Base-by-base conservation (phyloP, 2,113 vertebrate species). In the Poeciliopsis retropinna region DNA sequence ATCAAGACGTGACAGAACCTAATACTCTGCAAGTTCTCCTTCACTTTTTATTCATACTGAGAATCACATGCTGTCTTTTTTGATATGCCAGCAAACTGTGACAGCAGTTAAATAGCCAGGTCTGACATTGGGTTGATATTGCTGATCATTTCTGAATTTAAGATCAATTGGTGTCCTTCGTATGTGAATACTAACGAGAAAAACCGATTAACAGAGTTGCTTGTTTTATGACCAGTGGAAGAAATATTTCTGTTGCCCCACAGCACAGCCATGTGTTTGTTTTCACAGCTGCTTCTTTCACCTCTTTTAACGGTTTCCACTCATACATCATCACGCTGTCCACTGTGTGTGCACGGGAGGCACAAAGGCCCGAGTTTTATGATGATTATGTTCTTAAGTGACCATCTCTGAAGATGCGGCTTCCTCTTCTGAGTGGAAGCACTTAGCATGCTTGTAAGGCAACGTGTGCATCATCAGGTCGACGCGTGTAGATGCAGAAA, bases 211-310 rank as follows among this genome's bases (percentile, higher is more conserved):
- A 22, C 71, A 63, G 60, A 41, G 75, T 75, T n/a, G 60, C 5
- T 25, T 0, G 28, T 60, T 90, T 87, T 85, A 78, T 31, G 75
- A 83, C 70, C 72, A 68, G 64, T 27, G 62, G 60, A 75, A 66
- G 62, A 68, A 61, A 64, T 29, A 34, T 62, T 39, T 76, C 67
- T 5, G 14, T 30, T 60, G 27, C 30, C 67, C 13, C 61, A 60
- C 34, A 74, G 60, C 47, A 39, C 25, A 28, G 41, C 10, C 37
- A 30, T 1, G 68, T 64, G 12, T 84, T 83, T 88, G 76, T 79
- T 90, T 80, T 87, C 64, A 77, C 87, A 87, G 80, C 88, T 90
- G 90, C 74, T 54, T 74, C 65, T 34, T 27, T 2, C 6, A 67
- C 29, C 68, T 28, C 17, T 9, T 31, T 72, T 25, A 44, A 62